A percentile compares a stretch with the other conserved stretches of the same genome.
Conservation (phyloP, 2,888 invertebrate genomes). For the Tanytarsus gracilentus region DNA sequence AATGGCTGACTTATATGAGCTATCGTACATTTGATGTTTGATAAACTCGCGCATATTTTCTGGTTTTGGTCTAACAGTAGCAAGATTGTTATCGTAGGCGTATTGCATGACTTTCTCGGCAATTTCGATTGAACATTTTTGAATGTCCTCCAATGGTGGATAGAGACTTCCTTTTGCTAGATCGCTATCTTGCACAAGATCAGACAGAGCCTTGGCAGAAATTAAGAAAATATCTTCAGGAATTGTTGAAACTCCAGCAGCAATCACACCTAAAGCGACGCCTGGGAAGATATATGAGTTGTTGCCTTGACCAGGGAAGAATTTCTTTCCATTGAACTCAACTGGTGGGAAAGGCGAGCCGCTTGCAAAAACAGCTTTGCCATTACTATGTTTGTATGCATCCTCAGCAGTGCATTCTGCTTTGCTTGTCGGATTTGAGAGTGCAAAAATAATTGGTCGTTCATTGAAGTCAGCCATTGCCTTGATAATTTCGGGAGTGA, state of each 20-base stretch:
- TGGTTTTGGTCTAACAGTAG: slow-evolving; percentile 71
- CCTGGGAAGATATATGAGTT: slow-evolving; percentile 98
- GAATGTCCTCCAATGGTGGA: slow-evolving; percentile 76
- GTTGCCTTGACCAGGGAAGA: slow-evolving; percentile 93
- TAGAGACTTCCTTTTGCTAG: slow-evolving; percentile 80
- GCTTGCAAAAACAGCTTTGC: slow-evolving; percentile 86
- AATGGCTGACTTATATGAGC: slow-evolving; percentile 56
- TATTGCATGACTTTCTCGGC: slow-evolving; percentile 72
- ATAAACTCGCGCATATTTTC: slow-evolving; percentile 62
- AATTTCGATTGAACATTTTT: slow-evolving; percentile 78
- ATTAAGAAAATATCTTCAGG: slow-evolving; percentile 86
- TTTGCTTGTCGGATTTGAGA: slow-evolving; percentile 96
- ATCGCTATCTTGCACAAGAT: slow-evolving; percentile 70
- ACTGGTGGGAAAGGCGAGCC: slow-evolving; percentile 94
- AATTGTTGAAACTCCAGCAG: slow-evolving; percentile 81
- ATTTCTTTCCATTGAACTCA: slow-evolving; percentile 66
- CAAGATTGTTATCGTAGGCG: slow-evolving; percentile 71
- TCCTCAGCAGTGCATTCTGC: slow-evolving; percentile 99
- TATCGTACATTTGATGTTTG: slow-evolving; percentile 72
- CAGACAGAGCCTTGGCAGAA: slow-evolving; percentile 77
- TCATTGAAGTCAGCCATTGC: slow-evolving; percentile 78
- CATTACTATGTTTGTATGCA: slow-evolving; percentile 81
- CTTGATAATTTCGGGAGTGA: slow-evolving; percentile 75
- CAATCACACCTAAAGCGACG: slow-evolving; percentile 80
- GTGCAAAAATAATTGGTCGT: slow-evolving; percentile 89